Evolutionary conservation across 2,113 vertebrate species (phyloP).

Genomic region (Meriones unguiculatus): DNA sequence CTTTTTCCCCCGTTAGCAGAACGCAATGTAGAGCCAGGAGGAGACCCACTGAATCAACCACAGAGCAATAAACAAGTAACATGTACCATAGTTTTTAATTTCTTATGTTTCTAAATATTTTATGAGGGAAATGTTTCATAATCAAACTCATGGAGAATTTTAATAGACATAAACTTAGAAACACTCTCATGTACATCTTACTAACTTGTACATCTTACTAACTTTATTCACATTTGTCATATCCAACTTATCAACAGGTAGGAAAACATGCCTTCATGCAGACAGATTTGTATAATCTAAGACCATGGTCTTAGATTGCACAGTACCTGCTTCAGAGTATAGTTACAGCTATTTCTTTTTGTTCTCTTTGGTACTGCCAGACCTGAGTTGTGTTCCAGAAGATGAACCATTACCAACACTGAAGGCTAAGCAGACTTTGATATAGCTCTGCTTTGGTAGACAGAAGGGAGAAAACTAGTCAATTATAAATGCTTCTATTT

Average conservation of each 20-base stretch:
- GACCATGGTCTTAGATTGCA: fast-evolving
- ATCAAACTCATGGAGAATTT: neutral
- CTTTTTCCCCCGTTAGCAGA: neutral
- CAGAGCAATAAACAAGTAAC: neutral
- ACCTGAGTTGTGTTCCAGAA: neutral
- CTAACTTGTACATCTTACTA: neutral
- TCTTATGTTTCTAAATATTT: neutral
- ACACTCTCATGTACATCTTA: neutral
- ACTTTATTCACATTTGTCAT: neutral
- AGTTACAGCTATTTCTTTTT: neutral
- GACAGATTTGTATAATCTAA: neutral
- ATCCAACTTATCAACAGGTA: neutral
- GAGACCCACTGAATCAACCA: neutral
- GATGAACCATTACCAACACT: neutral
- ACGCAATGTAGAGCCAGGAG: neutral
- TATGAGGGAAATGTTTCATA: neutral
- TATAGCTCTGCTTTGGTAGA: neutral
- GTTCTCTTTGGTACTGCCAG: neutral
- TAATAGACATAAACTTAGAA: neutral
- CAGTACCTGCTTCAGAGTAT: neutral
- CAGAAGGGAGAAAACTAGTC: neutral
- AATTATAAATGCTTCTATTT: neutral
- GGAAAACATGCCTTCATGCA: neutral
- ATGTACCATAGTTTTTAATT: neutral
- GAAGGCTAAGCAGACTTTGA: fast-evolving